Conservation (phyloP, 2,888 invertebrate species). For the Lepidonotus clava region DNA sequence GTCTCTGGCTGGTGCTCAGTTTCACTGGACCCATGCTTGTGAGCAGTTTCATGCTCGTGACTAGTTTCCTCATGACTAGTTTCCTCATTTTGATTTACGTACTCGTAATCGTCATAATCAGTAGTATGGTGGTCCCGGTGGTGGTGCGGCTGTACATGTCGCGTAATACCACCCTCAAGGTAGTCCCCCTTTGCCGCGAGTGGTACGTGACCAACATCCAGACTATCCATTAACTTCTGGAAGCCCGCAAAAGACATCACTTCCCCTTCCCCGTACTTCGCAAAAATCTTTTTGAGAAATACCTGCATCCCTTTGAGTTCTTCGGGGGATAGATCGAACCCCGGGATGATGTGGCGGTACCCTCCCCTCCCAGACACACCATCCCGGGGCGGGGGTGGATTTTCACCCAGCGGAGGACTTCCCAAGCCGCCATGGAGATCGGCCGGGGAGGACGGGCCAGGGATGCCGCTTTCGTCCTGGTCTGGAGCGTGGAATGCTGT, state of each 20-base stretch:
- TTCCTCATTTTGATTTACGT: slow-evolving; percentile 28
- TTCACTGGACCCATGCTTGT: not conserved
- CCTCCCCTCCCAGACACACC: not conserved
- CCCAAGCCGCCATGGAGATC: not conserved
- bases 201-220: slow-evolving; percentile 77
- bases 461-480: too few relatives aligned
- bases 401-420: not conserved
- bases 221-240: slow-evolving; percentile 85
- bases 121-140: not conserved
- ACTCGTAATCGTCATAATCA: slow-evolving; percentile 33
- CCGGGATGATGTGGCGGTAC: not conserved
- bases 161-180: not conserved
- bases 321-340: not conserved
- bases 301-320: not conserved
- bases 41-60: not conserved
- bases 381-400: not conserved
- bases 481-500: too few relatives aligned
- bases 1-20: too few relatives aligned
- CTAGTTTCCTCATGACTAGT: not conserved
- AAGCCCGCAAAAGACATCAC: slow-evolving; percentile 85
- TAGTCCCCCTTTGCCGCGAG: not conserved
- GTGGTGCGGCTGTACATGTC: not conserved
- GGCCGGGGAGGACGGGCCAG: not conserved
- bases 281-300: slow-evolving; percentile 84
- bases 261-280: slow-evolving; percentile 84